Evolutionary conservation across 1,140 invertebrate genomes (phyloP), one percentile per base, ranked within the genome.

Genomic region (Dolichoris vasculosae): DNA sequence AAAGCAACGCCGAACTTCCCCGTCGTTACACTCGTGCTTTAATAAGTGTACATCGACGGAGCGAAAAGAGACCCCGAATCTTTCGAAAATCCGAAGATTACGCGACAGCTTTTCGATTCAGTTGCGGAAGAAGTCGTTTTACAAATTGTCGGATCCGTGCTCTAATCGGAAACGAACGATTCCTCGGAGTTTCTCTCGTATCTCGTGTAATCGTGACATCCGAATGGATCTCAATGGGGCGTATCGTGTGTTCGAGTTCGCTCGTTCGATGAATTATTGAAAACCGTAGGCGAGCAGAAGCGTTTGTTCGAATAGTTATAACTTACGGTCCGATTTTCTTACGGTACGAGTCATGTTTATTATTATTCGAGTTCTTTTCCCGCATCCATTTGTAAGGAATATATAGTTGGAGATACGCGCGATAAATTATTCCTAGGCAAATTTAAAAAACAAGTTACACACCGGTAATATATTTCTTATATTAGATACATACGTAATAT

Each of bases 111-210:
- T 11, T 55, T 46, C 43, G 6, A 55, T 17, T 2, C 23, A 59
- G 55, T 26, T 26, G 2, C 69, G 43, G 78, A 81, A 81, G 26
- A 81, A 81, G 59, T 69, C 78, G 40, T 69, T 67, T 81, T 46
- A 48, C 78, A 67, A 81, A 81, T 81, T 69, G 63, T 67, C 38
- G n/a, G 78, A 20, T 63, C 59, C 30, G 63, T 20, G 46, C 46
- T 69, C 63, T 67, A 81, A 81, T 81, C 78, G 78, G 63, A 81
- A 81, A 40, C 63, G 40, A 40, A 67, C 48, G 51, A 81, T 69
- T 81, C 78, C 32, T n/a, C 23, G 30, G 59, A 79, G 55, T 79
- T 79, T 23, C 51, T 17, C 38, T 55, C 59, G 3, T 69, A 35
- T 38, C 38, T 26, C 38, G 20, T 73, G 38, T 32, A 73, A 73